These are phyloP conservation scores for Halcyon badia DNA, from an alignment of 2,797 vertebrate species.

Conservation along the genomic window DNA sequence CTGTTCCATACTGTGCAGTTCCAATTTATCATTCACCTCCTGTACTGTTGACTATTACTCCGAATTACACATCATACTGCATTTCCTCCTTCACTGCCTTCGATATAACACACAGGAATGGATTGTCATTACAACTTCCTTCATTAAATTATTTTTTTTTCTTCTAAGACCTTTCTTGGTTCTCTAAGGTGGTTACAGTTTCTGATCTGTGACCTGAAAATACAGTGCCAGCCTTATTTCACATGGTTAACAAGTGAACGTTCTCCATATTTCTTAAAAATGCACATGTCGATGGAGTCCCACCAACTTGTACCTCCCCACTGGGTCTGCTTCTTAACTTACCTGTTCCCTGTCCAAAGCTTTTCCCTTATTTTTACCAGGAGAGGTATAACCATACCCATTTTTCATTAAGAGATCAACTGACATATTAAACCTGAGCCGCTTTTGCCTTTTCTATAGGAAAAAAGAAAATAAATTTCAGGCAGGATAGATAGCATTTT, in stretches of 20 bases:
- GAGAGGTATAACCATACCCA: background rate
- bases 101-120: background rate
- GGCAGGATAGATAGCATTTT: background rate
- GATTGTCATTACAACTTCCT: background rate
- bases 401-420: constrained; percentile 21
- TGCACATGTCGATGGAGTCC: background rate
- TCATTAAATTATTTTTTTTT: background rate
- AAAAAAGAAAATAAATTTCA: background rate
- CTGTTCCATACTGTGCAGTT: background rate
- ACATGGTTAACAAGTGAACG: background rate
- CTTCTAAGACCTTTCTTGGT: background rate
- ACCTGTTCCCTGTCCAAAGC: background rate
- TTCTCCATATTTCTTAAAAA: background rate
- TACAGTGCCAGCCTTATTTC: background rate
- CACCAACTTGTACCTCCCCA: background rate
- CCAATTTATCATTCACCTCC: background rate
- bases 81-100: background rate
- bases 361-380: background rate
- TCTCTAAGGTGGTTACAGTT: background rate
- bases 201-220: background rate
- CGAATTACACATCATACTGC: background rate
- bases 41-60: background rate
- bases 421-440: background rate
- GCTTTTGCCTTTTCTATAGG: background rate
- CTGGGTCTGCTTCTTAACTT: background rate